These are phyloP conservation scores for Lampris incognitus DNA, from an alignment of 2,113 vertebrate genomes.

Conservation along the genomic window DNA sequence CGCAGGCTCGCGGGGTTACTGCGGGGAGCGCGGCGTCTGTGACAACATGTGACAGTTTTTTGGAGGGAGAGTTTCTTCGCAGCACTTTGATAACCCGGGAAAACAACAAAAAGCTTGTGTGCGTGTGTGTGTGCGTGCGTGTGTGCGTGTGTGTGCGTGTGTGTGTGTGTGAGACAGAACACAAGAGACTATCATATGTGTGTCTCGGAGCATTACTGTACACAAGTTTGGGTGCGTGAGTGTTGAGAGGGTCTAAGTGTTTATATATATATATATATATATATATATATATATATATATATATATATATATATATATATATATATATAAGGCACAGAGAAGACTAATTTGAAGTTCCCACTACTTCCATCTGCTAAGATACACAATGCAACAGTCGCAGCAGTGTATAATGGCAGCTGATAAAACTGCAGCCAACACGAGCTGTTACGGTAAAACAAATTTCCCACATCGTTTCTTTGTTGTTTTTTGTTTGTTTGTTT, in stretches of 20 bases:
- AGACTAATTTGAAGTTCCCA: constrained; percentile 67
- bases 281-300: constrained; percentile 55
- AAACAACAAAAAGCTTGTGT: constrained; percentile 68
- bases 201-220: constrained; percentile 15
- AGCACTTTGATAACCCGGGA: constrained; percentile 75
- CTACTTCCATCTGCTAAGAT: constrained; percentile 44
- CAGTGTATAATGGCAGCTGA: background rate
- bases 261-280: background rate
- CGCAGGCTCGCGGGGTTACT: constrained; percentile 69
- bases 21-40: constrained; percentile 73
- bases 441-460: too few relatives aligned
- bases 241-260: constrained; percentile 74
- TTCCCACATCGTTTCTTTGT: too few relatives aligned
- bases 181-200: background rate
- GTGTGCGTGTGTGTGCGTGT: constrained; percentile 9
- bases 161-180: constrained; percentile 15
- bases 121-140: constrained; percentile 47
- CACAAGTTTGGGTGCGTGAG: constrained; percentile 28
- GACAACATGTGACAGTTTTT: constrained; percentile 77
- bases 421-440: too few relatives aligned
- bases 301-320: too few relatives aligned
- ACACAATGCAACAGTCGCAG: background rate
- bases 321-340: constrained; percentile 62
- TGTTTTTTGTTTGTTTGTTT: too few relatives aligned
- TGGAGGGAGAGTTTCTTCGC: constrained; percentile 74